Evolutionary conservation across 2,888 invertebrate genomes (phyloP), one percentile per base, ranked within the genome.

Genomic region (Buathra laborator): DNA sequence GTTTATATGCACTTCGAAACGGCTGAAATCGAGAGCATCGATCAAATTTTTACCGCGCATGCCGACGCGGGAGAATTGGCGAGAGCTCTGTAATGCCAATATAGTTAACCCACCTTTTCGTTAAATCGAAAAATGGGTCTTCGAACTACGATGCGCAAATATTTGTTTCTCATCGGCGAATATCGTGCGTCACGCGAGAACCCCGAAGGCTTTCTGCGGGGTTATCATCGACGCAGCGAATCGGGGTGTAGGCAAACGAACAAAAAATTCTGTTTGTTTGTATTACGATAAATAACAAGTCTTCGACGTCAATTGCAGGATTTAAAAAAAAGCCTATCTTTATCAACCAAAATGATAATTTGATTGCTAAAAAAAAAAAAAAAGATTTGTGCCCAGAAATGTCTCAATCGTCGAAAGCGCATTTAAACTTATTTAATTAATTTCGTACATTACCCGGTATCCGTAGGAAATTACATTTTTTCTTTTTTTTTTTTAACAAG

Each of bases 401-500:
- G 16, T 19, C 3, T 16, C 19, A 53, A 19, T 19, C 53, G 53
- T 53, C 53, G 10, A 53, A 7, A 53, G 53, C 53, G 53, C 32
- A 32, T 32, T 32, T n/a, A 10, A 64, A 64, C 32, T 64, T 37
- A 64, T 64, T 64, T 64, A 29, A 64, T 64, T 64, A 64, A 64
- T 64, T 64, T 64, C 37, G 62, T 32, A 29, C 59, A 62, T 64
- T 64, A 64, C 62, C 53, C 16, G 62, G 29, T n/a, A 37, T 53
- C 62, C n/a, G 62, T 14, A n/a, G 37, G 62, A 64, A 64, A 64
- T 64, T 29, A 64, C 32, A 62, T 29, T 51, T 51, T 37, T 6
- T 37, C 19, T 37, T 37, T 37, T 37, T 37, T 37, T 37, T 37
- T 53, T 64, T n/a, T 29, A 64, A 37, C 32, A 32, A 64, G 62